These are phyloP conservation scores for Lophochroa leadbeateri DNA, from an alignment of 2,113 vertebrate species.

Conservation along the genomic window DNA sequence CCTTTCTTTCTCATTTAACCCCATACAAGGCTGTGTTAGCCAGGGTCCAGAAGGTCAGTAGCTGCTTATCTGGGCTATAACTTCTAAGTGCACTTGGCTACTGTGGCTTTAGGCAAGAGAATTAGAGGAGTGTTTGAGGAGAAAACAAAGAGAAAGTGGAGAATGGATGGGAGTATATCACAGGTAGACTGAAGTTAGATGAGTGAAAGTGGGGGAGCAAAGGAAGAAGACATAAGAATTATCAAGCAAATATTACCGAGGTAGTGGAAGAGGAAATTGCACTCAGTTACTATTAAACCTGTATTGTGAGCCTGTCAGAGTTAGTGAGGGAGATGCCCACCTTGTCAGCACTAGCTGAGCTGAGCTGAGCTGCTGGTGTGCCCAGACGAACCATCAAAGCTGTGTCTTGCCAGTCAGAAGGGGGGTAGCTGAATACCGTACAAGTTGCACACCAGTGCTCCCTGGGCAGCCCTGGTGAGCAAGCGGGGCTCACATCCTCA, in stretches of 20 bases:
- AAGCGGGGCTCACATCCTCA: neutral
- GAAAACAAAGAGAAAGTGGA: neutral
- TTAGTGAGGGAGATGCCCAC: neutral
- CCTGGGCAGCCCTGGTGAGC: neutral
- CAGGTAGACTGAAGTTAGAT: neutral
- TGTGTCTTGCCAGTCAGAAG: neutral
- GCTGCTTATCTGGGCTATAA: neutral
- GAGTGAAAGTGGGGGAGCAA: neutral
- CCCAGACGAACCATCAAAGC: neutral
- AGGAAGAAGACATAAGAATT: neutral
- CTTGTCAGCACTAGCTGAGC: neutral
- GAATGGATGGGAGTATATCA: neutral
- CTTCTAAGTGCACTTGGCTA: fast-evolving
- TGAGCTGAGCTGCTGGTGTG: neutral
- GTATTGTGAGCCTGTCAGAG: neutral
- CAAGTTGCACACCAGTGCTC: neutral
- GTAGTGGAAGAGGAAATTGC: neutral
- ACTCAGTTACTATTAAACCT: neutral
- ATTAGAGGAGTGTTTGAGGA: neutral
- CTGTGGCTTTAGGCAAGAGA: neutral
- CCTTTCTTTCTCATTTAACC: neutral
- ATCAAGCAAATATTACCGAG: neutral
- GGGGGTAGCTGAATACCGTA: neutral
- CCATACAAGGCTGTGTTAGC: neutral
- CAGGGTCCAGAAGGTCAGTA: neutral